phyloP scores from a whole-genome alignment of 1,140 invertebrate species.

The Ridgeia piscesae region DNA sequence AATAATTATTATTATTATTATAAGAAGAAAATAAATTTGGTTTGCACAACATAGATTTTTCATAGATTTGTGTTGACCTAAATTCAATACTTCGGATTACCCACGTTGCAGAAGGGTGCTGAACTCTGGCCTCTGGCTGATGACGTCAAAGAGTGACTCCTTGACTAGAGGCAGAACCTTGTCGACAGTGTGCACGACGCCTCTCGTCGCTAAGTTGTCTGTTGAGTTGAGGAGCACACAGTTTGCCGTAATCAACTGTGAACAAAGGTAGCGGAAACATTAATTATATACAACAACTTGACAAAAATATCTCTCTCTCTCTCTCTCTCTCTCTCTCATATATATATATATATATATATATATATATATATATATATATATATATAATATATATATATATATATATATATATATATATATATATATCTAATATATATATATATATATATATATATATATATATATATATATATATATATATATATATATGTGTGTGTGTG shows the following conservation, averaged over 20 bases:
- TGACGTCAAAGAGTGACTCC: constrained; percentile 57
- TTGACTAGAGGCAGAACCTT: constrained; percentile 59
- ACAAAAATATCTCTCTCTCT: constrained; percentile 24
- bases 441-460: no score
- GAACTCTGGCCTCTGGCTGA: constrained; percentile 60
- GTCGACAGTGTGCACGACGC: constrained; percentile 63
- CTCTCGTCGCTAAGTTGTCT: constrained; percentile 64
- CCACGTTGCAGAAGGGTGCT: constrained; percentile 60
- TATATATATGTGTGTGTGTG: no score
- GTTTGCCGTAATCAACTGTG: constrained; percentile 63
- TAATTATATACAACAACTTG: constrained; percentile 26
- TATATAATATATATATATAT: no score
- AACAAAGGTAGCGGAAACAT: constrained; percentile 20
- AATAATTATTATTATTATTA: constrained; percentile 9
- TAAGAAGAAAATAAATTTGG: neutral
- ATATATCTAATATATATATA: no score
- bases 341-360: no score
- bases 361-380: no score
- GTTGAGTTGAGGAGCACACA: constrained; percentile 65
- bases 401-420: no score
- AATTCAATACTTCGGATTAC: constrained; percentile 15
- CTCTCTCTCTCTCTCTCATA: no score
- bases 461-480: no score
- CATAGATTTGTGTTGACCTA: neutral
- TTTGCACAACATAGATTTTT: neutral